phyloP scores from a whole-genome alignment of 2,113 vertebrate species.

The Brachypteracias leptosomus region DNA sequence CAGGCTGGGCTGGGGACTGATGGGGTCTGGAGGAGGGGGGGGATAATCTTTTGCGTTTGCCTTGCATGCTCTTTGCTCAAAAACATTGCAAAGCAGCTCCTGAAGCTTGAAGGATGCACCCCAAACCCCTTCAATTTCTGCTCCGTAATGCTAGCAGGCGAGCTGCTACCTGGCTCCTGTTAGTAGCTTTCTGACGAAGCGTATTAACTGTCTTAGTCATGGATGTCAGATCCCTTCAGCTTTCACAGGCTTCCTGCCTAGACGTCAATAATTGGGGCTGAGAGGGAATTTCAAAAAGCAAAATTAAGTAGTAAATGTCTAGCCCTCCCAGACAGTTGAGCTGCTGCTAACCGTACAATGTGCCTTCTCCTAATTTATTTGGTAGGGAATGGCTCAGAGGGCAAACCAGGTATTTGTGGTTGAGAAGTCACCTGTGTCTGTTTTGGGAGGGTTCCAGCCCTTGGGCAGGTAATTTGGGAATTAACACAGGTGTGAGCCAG shows the following conservation, averaged over 20 bases:
- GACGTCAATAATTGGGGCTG: not conserved
- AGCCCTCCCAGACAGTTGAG: not conserved
- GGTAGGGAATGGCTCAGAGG: not conserved
- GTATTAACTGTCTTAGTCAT: not conserved
- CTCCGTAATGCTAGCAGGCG: not conserved
- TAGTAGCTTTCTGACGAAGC: not conserved
- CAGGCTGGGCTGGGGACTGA: constrained; percentile 58
- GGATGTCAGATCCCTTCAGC: constrained; percentile 14
- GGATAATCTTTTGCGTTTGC: constrained; percentile 29
- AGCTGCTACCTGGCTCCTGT: not conserved
- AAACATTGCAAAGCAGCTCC: not conserved
- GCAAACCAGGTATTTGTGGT: not conserved
- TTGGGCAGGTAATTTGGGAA: not conserved
- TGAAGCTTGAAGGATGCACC: not conserved
- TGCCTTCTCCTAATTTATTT: not conserved
- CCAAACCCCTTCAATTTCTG: not conserved
- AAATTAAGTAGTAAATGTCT: not conserved
- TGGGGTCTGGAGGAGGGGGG: not conserved
- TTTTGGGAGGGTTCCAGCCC: not conserved
- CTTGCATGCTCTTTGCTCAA: not conserved
- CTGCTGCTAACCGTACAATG: not conserved
- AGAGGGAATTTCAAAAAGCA: constrained; percentile 52
- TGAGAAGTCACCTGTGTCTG: not conserved
- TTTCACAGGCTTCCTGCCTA: not conserved
- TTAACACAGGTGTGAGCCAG: not conserved